Percentiles rank a stretch among this genome's conserved stretches.
phyloP scores from a whole-genome alignment of 2,797 vertebrate species.

The Schizopygopsis pylzovi region DNA sequence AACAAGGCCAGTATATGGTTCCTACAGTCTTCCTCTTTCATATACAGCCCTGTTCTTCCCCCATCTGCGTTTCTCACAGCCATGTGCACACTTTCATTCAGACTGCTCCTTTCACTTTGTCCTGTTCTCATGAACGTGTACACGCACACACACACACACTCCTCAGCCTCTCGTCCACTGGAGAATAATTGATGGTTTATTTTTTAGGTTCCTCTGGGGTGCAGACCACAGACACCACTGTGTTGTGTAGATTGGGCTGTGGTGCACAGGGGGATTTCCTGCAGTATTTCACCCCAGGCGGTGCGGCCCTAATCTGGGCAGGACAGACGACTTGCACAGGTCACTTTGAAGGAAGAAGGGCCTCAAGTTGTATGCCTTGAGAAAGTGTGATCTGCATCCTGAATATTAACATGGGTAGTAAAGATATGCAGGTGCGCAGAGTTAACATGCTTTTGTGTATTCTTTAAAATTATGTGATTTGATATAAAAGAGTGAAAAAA shows the following conservation, averaged over 20 bases:
- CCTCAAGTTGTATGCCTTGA: slow-evolving; percentile 2
- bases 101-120: background rate
- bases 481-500: background rate
- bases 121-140: slow-evolving; percentile 9
- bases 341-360: slow-evolving; percentile 37
- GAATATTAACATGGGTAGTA: slow-evolving; percentile 25
- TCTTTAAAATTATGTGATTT: background rate
- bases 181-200: slow-evolving; percentile 63
- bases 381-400: slow-evolving; percentile 30
- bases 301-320: slow-evolving; percentile 57
- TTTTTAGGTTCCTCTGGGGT: slow-evolving; percentile 42
- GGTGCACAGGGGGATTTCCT: slow-evolving; percentile 60
- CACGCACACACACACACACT: background rate
- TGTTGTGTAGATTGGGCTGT: slow-evolving; percentile 21
- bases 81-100: background rate
- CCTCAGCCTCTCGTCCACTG: slow-evolving; percentile 15
- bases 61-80: slow-evolving; percentile 20
- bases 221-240: slow-evolving; percentile 53
- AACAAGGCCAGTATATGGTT: slow-evolving; percentile 26
- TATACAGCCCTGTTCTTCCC: background rate
- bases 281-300: slow-evolving; percentile 59
- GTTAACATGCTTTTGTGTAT: background rate
- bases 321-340: slow-evolving; percentile 45
- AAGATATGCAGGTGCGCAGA: background rate
- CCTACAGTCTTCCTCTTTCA: slow-evolving; percentile 32